phyloP scores from a whole-genome alignment of 2,113 vertebrate species.

The Oreochromis niloticus region DNA sequence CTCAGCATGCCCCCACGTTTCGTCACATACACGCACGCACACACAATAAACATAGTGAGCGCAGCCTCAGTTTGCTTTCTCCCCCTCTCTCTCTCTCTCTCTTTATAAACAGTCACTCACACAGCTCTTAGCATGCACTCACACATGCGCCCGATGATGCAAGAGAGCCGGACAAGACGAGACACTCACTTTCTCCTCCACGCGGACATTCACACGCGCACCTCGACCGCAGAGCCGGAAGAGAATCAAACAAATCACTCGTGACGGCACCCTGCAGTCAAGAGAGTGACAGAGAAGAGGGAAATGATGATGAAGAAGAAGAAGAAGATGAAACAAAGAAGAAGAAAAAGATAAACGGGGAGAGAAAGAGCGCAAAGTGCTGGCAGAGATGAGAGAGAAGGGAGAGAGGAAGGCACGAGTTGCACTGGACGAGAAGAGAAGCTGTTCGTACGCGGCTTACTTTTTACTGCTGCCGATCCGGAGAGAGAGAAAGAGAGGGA shows the following conservation, averaged over 20 bases:
- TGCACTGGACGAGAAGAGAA: constrained; percentile 16
- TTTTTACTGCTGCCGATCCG: constrained; percentile 38
- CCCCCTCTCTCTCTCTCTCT: background rate
- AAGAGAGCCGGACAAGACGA: constrained; percentile 31
- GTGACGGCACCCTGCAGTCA: constrained; percentile 34
- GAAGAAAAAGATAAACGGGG: constrained; percentile 33
- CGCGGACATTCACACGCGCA: constrained; percentile 53
- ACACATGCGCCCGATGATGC: constrained; percentile 7
- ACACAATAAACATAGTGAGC: constrained; percentile 2
- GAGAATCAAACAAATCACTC: constrained; percentile 44
- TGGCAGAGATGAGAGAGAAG: background rate
- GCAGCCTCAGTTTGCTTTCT: background rate
- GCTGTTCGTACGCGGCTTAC: constrained; percentile 26
- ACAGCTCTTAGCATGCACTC: constrained; percentile 18
- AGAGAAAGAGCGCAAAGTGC: constrained; percentile 44
- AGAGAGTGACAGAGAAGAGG: background rate
- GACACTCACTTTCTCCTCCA: constrained; percentile 67
- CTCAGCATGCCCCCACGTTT: constrained; percentile 37
- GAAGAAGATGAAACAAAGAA: constrained; percentile 17
- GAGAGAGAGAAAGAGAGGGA: background rate
- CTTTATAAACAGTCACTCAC: constrained; percentile 15
- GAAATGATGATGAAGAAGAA: constrained; percentile 36
- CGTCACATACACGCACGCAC: constrained; percentile 13
- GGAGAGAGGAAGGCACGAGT: constrained; percentile 23
- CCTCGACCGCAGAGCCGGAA: constrained; percentile 22